A percentile compares a stretch with the other conserved stretches of the same genome.
Conservation (phyloP, 2,888 invertebrate species). For the Drosophila neutralis region DNA sequence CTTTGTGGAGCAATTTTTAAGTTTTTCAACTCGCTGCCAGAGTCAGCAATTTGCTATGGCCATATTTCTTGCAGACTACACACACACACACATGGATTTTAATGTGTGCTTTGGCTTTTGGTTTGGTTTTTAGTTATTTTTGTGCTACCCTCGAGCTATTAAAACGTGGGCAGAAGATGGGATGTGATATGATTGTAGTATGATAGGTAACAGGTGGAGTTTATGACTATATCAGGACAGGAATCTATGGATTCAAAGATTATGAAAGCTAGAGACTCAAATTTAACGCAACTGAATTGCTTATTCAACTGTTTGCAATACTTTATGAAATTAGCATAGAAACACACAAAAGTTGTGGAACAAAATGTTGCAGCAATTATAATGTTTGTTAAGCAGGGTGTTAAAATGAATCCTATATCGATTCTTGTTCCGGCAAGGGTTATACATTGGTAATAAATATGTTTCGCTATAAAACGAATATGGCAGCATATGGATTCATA, state of each 20-base stretch:
- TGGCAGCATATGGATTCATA: too few relatives aligned
- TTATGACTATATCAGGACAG: neutral
- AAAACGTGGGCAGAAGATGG: neutral
- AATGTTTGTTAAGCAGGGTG: neutral
- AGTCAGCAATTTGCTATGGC: constrained; percentile 79
- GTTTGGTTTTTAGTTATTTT: constrained; percentile 31
- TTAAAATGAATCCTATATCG: neutral
- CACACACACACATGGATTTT: constrained; percentile 68
- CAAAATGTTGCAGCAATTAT: neutral
- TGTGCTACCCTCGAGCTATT: constrained; percentile 30
- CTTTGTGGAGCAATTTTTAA: constrained; percentile 58
- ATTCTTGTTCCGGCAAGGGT: neutral
- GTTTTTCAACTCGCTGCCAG: constrained; percentile 74
- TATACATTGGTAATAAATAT: too few relatives aligned
- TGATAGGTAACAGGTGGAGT: neutral
- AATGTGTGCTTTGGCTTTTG: constrained; percentile 69
- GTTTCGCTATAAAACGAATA: neutral
- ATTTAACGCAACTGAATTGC: neutral
- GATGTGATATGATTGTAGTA: neutral
- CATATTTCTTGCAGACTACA: constrained; percentile 72
- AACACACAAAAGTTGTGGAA: neutral
- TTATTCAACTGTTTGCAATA: neutral
- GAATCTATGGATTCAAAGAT: neutral
- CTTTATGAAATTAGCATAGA: neutral
- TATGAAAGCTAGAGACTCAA: neutral